Percentiles rank a stretch among this genome's conserved stretches.
phyloP scores from a whole-genome alignment of 2,888 invertebrate genomes.

The Conus canariensis region DNA sequence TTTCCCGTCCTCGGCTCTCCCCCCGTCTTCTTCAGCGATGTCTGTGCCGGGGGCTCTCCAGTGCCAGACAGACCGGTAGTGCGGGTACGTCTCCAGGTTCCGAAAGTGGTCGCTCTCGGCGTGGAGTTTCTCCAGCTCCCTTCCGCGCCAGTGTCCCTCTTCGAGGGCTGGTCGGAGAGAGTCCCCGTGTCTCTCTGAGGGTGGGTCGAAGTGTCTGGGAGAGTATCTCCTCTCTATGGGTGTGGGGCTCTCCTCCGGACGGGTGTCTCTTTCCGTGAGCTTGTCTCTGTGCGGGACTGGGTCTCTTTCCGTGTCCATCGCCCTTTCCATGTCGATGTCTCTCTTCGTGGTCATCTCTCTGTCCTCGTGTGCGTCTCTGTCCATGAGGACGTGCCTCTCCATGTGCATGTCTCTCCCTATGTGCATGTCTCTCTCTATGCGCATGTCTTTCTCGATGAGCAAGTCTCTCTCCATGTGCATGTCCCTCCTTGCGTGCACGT shows the following conservation, averaged over 20 bases:
- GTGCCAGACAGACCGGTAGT: background rate
- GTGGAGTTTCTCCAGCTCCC: too few species aligned
- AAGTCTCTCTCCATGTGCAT: background rate
- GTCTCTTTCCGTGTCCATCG: background rate
- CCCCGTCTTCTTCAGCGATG: background rate
- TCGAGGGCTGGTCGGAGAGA: too few species aligned
- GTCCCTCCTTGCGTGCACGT: background rate
- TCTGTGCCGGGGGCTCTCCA: background rate
- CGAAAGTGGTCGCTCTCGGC: too few species aligned
- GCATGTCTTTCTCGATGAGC: too few species aligned
- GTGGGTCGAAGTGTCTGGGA: background rate
- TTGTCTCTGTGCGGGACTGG: background rate
- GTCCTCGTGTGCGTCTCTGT: background rate
- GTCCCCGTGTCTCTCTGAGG: too few species aligned
- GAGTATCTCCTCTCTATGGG: background rate
- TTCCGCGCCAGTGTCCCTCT: too few species aligned
- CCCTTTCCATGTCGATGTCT: background rate
- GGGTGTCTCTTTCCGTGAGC: too few species aligned
- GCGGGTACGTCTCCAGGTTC: too few species aligned
- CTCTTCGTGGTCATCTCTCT: background rate
- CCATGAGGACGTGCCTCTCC: background rate
- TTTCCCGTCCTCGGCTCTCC: background rate
- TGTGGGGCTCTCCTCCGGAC: background rate
- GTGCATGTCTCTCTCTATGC: background rate
- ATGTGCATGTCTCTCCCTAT: background rate